Conservation (phyloP, 2,888 invertebrate genomes). For the Amiota communis region DNA sequence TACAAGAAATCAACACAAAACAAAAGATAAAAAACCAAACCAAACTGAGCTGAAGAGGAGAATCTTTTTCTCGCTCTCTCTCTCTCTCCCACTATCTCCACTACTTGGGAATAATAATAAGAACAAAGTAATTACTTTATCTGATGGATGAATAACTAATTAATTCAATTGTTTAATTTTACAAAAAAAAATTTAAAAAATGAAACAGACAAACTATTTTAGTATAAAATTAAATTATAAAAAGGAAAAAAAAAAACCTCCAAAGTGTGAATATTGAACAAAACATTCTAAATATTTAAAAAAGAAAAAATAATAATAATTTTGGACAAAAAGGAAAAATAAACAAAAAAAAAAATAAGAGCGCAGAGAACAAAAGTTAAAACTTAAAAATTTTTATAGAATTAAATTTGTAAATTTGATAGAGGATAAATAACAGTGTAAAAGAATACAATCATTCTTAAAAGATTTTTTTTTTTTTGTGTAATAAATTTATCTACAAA, state of each 20-base stretch:
- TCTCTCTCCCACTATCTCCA: no score
- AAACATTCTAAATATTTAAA: constrained; percentile 57
- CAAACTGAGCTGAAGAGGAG: constrained; percentile 9
- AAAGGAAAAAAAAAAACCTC: constrained; percentile 54
- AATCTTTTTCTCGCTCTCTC: not conserved
- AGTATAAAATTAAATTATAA: constrained; percentile 32
- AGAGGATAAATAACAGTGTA: no score
- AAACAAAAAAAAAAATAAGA: not conserved
- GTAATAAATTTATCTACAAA: no score
- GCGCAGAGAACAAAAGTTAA: no score
- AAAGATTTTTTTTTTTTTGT: no score
- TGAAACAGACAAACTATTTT: constrained; percentile 37
- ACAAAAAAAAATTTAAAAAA: constrained; percentile 45
- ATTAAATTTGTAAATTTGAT: no score
- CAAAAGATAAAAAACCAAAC: constrained; percentile 30
- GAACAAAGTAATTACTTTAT: constrained; percentile 27
- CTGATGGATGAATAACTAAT: constrained; percentile 10
- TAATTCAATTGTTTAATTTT: constrained; percentile 25
- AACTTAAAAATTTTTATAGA: no score
- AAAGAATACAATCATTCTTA: no score
- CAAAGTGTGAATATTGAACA: constrained; percentile 63
- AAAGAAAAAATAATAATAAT: constrained; percentile 24
- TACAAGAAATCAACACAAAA: constrained; percentile 21
- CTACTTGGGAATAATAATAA: not conserved
- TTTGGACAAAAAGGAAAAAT: not conserved